Percentiles rank a stretch among this genome's conserved stretches.
phyloP scores from a whole-genome alignment of 2,888 invertebrate genomes.

The Capitulum mitella region DNA sequence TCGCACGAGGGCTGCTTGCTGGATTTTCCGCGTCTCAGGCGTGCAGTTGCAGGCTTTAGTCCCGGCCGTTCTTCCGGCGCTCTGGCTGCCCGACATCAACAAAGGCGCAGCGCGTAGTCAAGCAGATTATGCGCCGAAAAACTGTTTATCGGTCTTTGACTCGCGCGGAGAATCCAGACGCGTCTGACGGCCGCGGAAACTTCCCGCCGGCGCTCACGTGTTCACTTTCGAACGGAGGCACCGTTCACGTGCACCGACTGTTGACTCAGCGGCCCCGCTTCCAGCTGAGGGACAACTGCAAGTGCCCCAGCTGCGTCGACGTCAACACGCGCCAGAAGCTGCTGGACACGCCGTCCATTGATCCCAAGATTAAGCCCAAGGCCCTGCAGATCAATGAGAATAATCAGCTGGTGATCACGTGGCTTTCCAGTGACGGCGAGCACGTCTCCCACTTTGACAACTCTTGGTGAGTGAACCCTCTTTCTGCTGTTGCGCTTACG shows the following conservation, averaged over 20 bases:
- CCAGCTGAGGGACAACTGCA: slow-evolving; percentile 41
- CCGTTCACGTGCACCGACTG: slow-evolving; percentile 17
- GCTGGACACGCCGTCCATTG: slow-evolving; percentile 39
- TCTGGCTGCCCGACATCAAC: too few relatives aligned
- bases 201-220: not conserved
- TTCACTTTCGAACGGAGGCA: not conserved
- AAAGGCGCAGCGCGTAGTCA: too few relatives aligned
- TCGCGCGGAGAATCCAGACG: not conserved
- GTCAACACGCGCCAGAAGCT: slow-evolving; percentile 39
- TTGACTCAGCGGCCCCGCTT: slow-evolving; percentile 27
- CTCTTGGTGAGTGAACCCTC: slow-evolving; percentile 38
- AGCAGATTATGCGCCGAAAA: not conserved
- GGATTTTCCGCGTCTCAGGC: too few relatives aligned
- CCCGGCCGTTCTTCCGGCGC: too few relatives aligned
- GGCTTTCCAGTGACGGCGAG: slow-evolving; percentile 37
- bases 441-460: slow-evolving; percentile 40
- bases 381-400: slow-evolving; percentile 38
- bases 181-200: too few relatives aligned
- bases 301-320: slow-evolving; percentile 39
- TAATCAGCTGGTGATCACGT: slow-evolving; percentile 39
- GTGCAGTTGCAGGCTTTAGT: too few relatives aligned
- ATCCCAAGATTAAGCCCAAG: slow-evolving; percentile 39
- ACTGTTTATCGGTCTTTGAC: not conserved
- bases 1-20: too few relatives aligned
- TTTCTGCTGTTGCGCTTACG: too few relatives aligned